Percentiles rank a stretch among this genome's conserved stretches.
phyloP scores from a whole-genome alignment of 2,797 vertebrate genomes.

The Chiroxiphia lanceolata region DNA sequence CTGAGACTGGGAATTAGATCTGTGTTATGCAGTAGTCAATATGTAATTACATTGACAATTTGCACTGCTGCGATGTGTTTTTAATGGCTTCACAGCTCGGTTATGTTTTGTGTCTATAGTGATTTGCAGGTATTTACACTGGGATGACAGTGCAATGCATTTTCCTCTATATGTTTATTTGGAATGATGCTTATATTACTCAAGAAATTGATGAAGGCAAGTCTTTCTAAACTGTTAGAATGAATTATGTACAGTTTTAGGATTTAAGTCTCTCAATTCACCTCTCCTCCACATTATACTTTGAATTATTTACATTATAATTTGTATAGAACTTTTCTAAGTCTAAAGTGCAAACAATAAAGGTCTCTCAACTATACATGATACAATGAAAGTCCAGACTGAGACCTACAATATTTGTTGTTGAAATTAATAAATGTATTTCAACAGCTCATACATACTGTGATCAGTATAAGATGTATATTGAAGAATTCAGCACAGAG shows the following conservation, averaged over 20 bases:
- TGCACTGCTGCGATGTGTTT: slow-evolving; percentile 54
- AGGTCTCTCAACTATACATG: background rate
- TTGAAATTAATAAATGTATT: slow-evolving; percentile 35
- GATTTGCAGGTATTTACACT: slow-evolving; percentile 50
- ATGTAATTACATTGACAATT: slow-evolving; percentile 73
- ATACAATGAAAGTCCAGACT: background rate
- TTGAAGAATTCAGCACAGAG: slow-evolving; percentile 8
- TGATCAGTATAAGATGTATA: slow-evolving; percentile 28
- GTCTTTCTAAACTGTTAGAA: slow-evolving; percentile 22
- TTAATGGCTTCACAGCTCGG: slow-evolving; percentile 60
- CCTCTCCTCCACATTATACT: background rate
- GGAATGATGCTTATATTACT: slow-evolving; percentile 25
- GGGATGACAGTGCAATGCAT: slow-evolving; percentile 29
- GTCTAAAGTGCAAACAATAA: slow-evolving; percentile 47
- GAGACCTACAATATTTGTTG: background rate
- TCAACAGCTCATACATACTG: background rate
- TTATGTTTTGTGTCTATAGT: slow-evolving; percentile 62
- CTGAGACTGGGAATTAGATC: slow-evolving; percentile 25
- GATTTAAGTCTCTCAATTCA: background rate
- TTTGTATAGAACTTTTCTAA: slow-evolving; percentile 51
- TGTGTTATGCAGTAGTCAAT: slow-evolving; percentile 67
- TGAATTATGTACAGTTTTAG: background rate
- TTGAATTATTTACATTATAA: slow-evolving; percentile 45
- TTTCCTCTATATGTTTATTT: slow-evolving; percentile 33
- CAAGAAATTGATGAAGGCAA: background rate